Evolutionary conservation across 2,888 invertebrate species (phyloP), one percentile per base, ranked within the genome.

Genomic region (Microchrysa polita): DNA sequence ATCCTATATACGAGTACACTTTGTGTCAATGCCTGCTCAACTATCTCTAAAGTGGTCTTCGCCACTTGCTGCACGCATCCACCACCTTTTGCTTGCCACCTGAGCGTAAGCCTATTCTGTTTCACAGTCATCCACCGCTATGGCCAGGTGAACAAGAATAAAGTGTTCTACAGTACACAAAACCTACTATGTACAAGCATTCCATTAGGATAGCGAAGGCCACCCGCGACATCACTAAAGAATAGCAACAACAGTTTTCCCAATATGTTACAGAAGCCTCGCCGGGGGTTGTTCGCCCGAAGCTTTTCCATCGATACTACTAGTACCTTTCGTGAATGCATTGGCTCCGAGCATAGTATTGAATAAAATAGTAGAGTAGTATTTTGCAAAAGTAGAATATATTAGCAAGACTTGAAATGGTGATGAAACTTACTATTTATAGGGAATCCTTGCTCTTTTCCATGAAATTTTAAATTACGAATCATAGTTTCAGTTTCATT

Each of bases 231-330:
- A 65, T 69, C 42, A 40, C 69, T 40, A 42, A 65, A 65, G 48
- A 65, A 69, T 40, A 20, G 69, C 69, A 69, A 57, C 40, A 69
- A 57, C 69, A 69, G 69, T 57, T 69, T 69, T 69, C 18, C n/a
- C 69, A 57, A 40, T 57, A 40, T 69, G 69, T 69, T 69, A 69
- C 40, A 16, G 20, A 18, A n/a, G 16, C 22, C 44, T 18, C 18
- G 48, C 20, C 14, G 65, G 65, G n/a, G 23, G 42, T 16, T 7
- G 65, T 5, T 48, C 2, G 27, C 27, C 27, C 22, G 55, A 69
- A 69, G 69, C 69, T 69, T 69, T 69, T 18, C 48, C 65, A 65
- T 65, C 61, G 61, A 61, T 61, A 61, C 61, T 10, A 18, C n/a
- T n/a, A n/a, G n/a, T n/a, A n/a, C n/a, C n/a, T n/a, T 52, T 18